These are phyloP conservation scores for Delichon dasypus DNA, from an alignment of 2,797 vertebrate genomes.

Conservation along the genomic window DNA sequence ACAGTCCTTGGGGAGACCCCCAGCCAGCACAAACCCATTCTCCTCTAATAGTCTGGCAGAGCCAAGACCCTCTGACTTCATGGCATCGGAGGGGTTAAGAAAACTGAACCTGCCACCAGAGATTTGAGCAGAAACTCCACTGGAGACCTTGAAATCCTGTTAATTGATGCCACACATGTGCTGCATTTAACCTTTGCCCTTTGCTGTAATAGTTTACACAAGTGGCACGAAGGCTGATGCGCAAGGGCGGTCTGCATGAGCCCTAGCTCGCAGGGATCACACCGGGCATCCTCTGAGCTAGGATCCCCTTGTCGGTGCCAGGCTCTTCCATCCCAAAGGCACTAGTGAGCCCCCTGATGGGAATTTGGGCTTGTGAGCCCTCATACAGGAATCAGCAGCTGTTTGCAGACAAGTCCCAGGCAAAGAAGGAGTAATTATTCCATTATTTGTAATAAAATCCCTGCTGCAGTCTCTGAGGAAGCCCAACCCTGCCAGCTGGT, in stretches of 20 bases:
- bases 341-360: accelerated
- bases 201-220: conserved; percentile 69
- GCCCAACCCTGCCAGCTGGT: background rate
- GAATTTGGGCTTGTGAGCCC: background rate
- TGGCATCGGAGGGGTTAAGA: conserved; percentile 53
- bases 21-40: background rate
- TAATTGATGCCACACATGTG: conserved; percentile 72
- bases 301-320: accelerated
- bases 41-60: background rate
- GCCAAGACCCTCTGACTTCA: background rate
- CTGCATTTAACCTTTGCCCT: conserved; percentile 73
- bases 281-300: accelerated
- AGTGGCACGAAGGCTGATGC: conserved; percentile 35
- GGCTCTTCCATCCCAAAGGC: background rate
- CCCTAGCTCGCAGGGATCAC: accelerated
- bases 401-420: accelerated
- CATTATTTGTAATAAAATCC: background rate
- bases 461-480: accelerated
- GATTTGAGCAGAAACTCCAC: conserved; percentile 56
- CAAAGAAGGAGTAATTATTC: background rate
- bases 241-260: background rate
- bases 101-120: conserved; percentile 48
- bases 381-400: background rate
- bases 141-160: conserved; percentile 66
- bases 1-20: background rate